Evolutionary conservation across 2,888 invertebrate genomes (phyloP).

Genomic region (Tenodera sinensis): DNA sequence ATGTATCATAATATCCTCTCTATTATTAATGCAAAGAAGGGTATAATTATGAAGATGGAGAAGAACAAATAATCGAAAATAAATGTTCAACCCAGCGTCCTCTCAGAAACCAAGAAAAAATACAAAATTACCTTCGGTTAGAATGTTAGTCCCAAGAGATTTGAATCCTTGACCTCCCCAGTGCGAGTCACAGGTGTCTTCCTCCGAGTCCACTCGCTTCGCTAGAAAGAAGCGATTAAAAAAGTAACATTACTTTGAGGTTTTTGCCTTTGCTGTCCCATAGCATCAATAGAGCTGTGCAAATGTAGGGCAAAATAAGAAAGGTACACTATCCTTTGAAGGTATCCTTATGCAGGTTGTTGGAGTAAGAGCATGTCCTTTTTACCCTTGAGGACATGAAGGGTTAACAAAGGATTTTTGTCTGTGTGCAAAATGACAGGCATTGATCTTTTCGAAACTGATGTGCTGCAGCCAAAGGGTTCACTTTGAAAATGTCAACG

Average conservation of each 20-base stretch:
- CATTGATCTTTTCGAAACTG: neutral
- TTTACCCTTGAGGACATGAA: neutral
- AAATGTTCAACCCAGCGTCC: too few relatives aligned
- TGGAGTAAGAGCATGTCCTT: neutral
- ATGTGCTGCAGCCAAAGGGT: neutral
- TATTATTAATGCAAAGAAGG: too few relatives aligned
- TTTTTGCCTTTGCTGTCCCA: neutral
- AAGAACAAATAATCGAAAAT: too few relatives aligned
- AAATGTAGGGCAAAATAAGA: neutral
- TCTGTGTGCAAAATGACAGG: neutral
- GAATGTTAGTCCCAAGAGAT: too few relatives aligned
- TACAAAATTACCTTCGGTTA: too few relatives aligned
- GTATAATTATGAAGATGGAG: too few relatives aligned
- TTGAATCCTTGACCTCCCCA: too few relatives aligned
- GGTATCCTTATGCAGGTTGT: neutral
- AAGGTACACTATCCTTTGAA: neutral
- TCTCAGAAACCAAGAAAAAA: too few relatives aligned
- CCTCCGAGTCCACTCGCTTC: too few relatives aligned
- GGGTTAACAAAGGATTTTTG: neutral
- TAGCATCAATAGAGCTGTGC: neutral
- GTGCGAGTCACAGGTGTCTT: too few relatives aligned
- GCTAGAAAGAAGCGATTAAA: too few relatives aligned
- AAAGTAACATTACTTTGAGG: neutral
- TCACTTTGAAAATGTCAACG: neutral
- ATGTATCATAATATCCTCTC: too few relatives aligned